A percentile compares a stretch with the other conserved stretches of the same genome.
These are phyloP conservation scores for Epirrhoe tristata DNA, from an alignment of 2,888 invertebrate species.

Conservation along the genomic window DNA sequence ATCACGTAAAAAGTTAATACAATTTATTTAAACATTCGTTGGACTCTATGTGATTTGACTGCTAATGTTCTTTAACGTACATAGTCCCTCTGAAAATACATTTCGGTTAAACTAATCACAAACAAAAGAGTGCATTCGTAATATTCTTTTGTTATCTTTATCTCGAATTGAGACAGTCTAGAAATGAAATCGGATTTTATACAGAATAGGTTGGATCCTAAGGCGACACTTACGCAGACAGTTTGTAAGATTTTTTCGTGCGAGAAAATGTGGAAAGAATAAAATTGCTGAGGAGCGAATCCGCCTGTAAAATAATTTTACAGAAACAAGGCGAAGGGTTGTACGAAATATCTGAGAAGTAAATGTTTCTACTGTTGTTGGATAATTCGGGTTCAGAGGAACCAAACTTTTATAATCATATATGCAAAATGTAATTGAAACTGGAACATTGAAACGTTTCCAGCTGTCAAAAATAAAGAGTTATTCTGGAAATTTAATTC, in stretches of 20 bases:
- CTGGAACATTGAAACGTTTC: constrained; percentile 9
- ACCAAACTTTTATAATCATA: background rate
- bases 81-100: constrained; percentile 1
- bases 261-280: constrained; percentile 19
- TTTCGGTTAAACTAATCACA: constrained; percentile 15
- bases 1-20: background rate
- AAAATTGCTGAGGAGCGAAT: constrained; percentile 17
- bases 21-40: background rate
- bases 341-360: background rate
- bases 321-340: constrained; percentile 11
- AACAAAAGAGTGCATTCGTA: constrained; percentile 9
- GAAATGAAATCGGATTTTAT: constrained; percentile 28
- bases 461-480: constrained; percentile 24
- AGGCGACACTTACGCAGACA: constrained; percentile 25
- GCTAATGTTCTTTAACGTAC: background rate
- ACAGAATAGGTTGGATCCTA: constrained; percentile 20
- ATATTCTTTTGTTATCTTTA: constrained; percentile 24
- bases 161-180: constrained; percentile 25
- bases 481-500: constrained; percentile 36
- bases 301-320: constrained; percentile 15
- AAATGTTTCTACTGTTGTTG: background rate
- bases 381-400: background rate
- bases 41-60: background rate
- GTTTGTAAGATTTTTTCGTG: constrained; percentile 25
- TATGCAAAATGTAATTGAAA: constrained; percentile 1